These are phyloP conservation scores for Schizaphis graminum DNA, from an alignment of 2,888 invertebrate species.

Conservation along the genomic window DNA sequence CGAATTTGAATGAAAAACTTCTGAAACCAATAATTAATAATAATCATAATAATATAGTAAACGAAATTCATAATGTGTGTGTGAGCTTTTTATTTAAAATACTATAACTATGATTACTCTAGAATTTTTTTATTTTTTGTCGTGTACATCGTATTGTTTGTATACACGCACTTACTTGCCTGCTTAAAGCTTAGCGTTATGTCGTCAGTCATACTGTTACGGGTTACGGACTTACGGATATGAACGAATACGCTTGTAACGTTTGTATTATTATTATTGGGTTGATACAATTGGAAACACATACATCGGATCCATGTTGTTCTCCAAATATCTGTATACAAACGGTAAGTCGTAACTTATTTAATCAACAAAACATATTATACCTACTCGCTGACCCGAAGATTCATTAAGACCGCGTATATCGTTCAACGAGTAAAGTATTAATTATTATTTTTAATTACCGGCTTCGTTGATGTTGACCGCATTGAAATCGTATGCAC, in stretches of 20 bases:
- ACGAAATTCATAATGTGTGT: not conserved
- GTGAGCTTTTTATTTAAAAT: not conserved
- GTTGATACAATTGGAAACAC: not conserved
- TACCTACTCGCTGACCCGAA: not conserved
- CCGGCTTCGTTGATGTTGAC: not conserved
- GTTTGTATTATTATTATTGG: not conserved
- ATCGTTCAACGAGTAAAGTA: not conserved
- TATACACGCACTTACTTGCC: not conserved
- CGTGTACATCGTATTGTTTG: not conserved
- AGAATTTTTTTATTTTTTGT: not conserved
- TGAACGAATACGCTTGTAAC: not conserved
- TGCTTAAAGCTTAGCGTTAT: not conserved
- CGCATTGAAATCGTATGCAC: not conserved
- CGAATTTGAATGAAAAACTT: not conserved
- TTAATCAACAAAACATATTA: not conserved
- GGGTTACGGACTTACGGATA: too few relatives aligned
- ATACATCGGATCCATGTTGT: not conserved
- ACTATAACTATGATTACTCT: not conserved
- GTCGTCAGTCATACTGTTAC: not conserved
- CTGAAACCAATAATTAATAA: not conserved
- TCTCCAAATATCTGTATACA: not conserved
- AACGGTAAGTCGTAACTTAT: not conserved
- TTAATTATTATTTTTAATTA: slow-evolving; percentile 56
- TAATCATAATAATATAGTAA: not conserved
- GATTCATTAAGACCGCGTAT: slow-evolving; percentile 3